phyloP scores from a whole-genome alignment of 2,888 invertebrate genomes.

The Dyspetes luteomarginatus region DNA sequence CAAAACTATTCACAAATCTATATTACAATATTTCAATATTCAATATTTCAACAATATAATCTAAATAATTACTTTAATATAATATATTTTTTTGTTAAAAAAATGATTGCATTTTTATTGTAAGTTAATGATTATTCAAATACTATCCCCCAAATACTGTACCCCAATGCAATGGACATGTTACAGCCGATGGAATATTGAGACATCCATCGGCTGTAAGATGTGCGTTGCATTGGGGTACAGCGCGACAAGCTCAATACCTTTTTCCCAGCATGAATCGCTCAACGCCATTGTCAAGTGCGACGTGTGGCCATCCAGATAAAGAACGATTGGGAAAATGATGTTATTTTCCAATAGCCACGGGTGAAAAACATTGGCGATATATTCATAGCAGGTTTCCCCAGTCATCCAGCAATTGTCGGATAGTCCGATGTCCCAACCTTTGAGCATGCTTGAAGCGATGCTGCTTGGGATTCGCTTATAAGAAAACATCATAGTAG shows the following conservation, averaged over 20 bases:
- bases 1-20: no score
- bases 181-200: conserved; percentile 75
- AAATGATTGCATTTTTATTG: no score
- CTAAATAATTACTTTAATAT: no score
- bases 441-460: conserved; percentile 68
- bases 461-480: conserved; percentile 69
- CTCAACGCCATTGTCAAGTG: conserved; percentile 76
- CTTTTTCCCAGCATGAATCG: conserved; percentile 76
- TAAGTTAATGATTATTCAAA: no score
- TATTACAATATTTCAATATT: no score
- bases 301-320: conserved; percentile 79
- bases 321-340: conserved; percentile 75
- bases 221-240: conserved; percentile 78
- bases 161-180: no score
- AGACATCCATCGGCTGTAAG: conserved; percentile 78
- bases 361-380: conserved; percentile 77
- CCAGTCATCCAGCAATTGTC: conserved; percentile 81
- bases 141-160: conserved; percentile 58
- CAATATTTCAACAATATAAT: no score
- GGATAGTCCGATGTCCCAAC: conserved; percentile 78
- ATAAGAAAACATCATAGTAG: conserved; percentile 69
- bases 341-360: conserved; percentile 75
- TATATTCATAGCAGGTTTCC: conserved; percentile 78
- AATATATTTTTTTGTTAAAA: no score
- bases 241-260: conserved; percentile 75